Evolutionary conservation across 2,888 invertebrate species (phyloP).

Genomic region (Agrotis exclamationis): DNA sequence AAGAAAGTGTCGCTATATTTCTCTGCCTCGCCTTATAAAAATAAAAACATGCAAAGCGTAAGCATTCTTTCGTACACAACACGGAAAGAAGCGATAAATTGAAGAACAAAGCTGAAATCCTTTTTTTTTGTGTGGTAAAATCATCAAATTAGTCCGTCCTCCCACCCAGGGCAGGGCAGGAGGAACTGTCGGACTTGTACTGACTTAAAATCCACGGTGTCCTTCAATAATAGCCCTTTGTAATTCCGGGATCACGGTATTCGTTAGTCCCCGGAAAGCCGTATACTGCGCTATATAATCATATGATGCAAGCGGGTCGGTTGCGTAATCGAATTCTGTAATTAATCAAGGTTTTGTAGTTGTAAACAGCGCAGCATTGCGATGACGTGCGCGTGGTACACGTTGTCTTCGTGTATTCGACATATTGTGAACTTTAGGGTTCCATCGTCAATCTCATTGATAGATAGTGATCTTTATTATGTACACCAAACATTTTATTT

Average conservation of each 20-base stretch:
- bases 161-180: too few species aligned
- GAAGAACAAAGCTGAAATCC: slow-evolving; percentile 25
- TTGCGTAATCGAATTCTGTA: slow-evolving; percentile 41
- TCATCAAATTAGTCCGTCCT: too few species aligned
- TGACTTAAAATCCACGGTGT: too few species aligned
- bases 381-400: slow-evolving; percentile 8
- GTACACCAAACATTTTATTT: too few species aligned
- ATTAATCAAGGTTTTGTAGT: slow-evolving; percentile 47
- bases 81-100: slow-evolving; percentile 23
- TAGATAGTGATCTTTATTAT: too few species aligned
- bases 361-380: slow-evolving; percentile 18
- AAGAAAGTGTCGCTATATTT: slow-evolving; percentile 20
- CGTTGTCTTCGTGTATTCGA: not conserved
- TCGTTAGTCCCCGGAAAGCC: too few species aligned
- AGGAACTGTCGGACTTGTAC: too few species aligned
- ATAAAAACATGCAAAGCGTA: slow-evolving; percentile 39
- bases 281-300: too few species aligned
- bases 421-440: slow-evolving; percentile 16
- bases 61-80: slow-evolving; percentile 28
- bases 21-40: slow-evolving; percentile 18
- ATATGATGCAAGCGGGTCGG: slow-evolving; percentile 14
- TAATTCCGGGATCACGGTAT: too few species aligned
- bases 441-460: too few species aligned
- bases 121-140: too few species aligned
- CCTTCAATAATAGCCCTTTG: too few species aligned